Evolutionary conservation across 2,888 invertebrate genomes (phyloP).

Genomic region (Cyclophora punctaria): DNA sequence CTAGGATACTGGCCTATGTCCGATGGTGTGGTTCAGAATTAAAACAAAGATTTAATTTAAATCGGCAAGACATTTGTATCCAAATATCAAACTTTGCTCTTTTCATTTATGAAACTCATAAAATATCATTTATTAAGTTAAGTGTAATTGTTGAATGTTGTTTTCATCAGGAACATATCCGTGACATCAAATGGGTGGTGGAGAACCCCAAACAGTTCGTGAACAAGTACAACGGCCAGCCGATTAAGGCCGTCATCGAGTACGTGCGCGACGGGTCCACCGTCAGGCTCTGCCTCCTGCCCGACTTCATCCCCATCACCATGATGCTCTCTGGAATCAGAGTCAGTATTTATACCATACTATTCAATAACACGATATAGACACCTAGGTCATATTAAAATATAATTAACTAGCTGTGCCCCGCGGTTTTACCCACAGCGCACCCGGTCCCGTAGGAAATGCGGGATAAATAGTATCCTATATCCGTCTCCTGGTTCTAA

Average conservation of each 20-base stretch:
- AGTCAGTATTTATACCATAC: conserved; percentile 58
- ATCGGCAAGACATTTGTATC: too few species aligned
- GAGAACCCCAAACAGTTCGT: conserved; percentile 84
- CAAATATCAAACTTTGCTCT: too few species aligned
- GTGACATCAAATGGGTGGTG: conserved; percentile 91
- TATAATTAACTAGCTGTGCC: too few species aligned
- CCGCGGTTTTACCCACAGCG: too few species aligned
- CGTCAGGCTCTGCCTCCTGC: conserved; percentile 91
- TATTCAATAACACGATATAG: background rate
- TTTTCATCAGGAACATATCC: conserved; percentile 78
- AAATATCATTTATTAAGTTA: background rate
- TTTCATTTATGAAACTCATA: background rate
- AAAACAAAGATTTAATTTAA: too few species aligned
- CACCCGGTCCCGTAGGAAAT: too few species aligned
- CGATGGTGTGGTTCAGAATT: too few species aligned
- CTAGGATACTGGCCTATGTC: too few species aligned
- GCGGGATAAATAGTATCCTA: too few species aligned
- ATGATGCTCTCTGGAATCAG: conserved; percentile 96
- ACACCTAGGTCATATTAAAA: background rate
- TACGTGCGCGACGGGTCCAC: conserved; percentile 98
- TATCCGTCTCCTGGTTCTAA: too few species aligned
- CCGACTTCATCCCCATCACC: conserved; percentile 93
- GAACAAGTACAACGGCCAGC: conserved; percentile 89
- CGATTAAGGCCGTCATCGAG: conserved; percentile 94
- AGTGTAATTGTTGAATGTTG: too few species aligned